Base-by-base conservation (phyloP, 2,888 invertebrate species). In the Lottia gigantea region DNA sequence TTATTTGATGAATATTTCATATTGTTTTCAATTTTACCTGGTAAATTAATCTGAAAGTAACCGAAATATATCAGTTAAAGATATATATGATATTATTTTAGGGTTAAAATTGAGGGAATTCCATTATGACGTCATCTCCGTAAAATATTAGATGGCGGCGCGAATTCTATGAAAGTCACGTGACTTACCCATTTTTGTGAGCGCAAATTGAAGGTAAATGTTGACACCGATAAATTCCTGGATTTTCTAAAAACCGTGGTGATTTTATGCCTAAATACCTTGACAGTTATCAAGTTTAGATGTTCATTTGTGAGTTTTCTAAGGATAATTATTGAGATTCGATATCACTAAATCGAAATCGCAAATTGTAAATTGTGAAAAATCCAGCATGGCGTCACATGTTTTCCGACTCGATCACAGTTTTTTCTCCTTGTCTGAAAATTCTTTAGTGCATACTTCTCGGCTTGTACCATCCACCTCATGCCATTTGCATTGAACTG, bases 301-400 rank as follows among this genome's bases (percentile, higher is more conserved):
- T 40, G 40, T 40, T 40, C 40, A 40, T 40, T 40, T 40, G 40
- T 40, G 40, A 40, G 40, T 40, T 40, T 40, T 11, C 40, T 40
- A 11, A 40, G 40, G 40, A 40, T 40, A 40, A 40, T 40, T 4
- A 8, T 40, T 8, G 8, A 40, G 11, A 40, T 71, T 67, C 40
- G 40, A 40, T 40, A 40, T 11, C 11, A 71, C 64, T 67, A 64
- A 40, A 45, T 64, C 40, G 63, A 45, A 64, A 68, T 62, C 47
- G 49, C 62, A 67, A 73, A 64, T 64, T 65, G 67, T 64, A 74
- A 46, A 55, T 70, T 68, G 61, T 66, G 62, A 72, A 71, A 74
- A 79, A 79, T 82, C 81, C 76, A 82, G 82, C 83, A 82, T 83
- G 82, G 83, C 83, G 83, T 83, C 83, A 83, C 81, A 81, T 82